Conservation (phyloP, 2,888 invertebrate species). For the Apodemia zela region DNA sequence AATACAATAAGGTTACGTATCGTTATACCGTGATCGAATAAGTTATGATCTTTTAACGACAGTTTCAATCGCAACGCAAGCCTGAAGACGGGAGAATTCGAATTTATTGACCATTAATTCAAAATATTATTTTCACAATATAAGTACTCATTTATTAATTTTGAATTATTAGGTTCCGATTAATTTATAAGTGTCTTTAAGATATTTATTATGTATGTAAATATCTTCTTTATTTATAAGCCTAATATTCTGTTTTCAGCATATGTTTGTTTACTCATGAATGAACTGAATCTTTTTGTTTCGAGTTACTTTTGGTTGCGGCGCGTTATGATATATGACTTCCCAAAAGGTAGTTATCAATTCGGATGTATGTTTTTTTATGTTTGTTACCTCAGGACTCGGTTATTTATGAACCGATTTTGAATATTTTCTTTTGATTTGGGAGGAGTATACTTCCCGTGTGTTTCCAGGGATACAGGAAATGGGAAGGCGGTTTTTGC, state of each 20-base stretch:
- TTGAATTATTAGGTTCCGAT: conserved; percentile 81
- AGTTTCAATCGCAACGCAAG: conserved; percentile 66
- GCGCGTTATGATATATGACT: no score
- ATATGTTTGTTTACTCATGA: conserved; percentile 42
- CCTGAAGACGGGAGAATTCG: conserved; percentile 79
- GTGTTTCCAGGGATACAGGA: no score
- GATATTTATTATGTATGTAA: conserved; percentile 80
- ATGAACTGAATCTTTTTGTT: conserved; percentile 24
- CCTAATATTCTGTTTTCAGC: conserved; percentile 69
- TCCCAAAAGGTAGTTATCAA: no score
- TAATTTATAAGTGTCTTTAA: conserved; percentile 80
- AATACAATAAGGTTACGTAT: conserved; percentile 24
- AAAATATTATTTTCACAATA: conserved; percentile 81
- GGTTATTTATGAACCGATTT: no score
- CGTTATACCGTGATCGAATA: conserved; percentile 19
- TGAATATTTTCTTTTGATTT: no score
- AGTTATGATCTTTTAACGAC: conserved; percentile 40
- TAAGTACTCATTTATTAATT: conserved; percentile 81
- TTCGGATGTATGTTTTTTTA: no score
- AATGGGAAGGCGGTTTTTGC: no score
- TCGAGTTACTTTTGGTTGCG: no score
- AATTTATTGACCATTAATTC: conserved; percentile 81
- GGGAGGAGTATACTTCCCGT: no score
- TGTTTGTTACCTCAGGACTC: no score
- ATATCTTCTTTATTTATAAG: conserved; percentile 76